Base-by-base conservation (phyloP, 1,140 invertebrate species). In the Trachelipus rathkii region DNA sequence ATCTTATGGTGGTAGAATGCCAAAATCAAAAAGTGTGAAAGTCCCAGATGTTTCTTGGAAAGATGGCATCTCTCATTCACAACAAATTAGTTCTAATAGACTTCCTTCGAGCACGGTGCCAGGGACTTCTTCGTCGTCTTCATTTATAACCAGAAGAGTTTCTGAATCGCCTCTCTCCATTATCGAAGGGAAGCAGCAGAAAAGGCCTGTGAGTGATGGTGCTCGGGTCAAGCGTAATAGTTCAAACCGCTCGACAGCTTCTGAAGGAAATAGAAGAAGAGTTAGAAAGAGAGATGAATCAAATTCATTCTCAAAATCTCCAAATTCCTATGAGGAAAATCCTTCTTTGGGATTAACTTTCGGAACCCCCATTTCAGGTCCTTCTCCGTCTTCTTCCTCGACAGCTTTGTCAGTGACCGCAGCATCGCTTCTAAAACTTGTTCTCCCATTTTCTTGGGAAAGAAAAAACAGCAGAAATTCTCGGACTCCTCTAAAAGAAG, bases 201-300 rank as follows among this genome's bases (percentile, higher is more conserved):
- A 60, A 19, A 60, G 50, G 8, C 50, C 50, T 13, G 50, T 60
- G 53, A 60, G 73, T 13, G 33, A 60, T 13, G 43, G 73, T n/a
- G 21, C 44, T 8, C 19, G 53, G 13, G 73, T 75, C 11, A 66
- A 75, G 19, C 50, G 73, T 13, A 46, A 75, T 33, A 75, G 73
- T n/a, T 75, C 73, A 4, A 60, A 75, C 60, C 46, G 73, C 15
- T 75, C 73, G 5, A 75, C 73, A 43, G 73, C 60, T 19, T 75
- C 73, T 15, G 73, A 75, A 33, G 60, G 73, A 9, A 75, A 60
- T 19, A 67, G 66, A 15, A n/a, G 73, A 19, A 75, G 60, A 68
- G 69, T 75, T 68, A 13, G 44, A 15, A 67, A 43, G 15, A 23
- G 73, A 24, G 33, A 68, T 60, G 53, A 60, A 10, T 53, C 50